Evolutionary conservation across 2,113 vertebrate species (phyloP).

Genomic region (Blennius ocellaris): DNA sequence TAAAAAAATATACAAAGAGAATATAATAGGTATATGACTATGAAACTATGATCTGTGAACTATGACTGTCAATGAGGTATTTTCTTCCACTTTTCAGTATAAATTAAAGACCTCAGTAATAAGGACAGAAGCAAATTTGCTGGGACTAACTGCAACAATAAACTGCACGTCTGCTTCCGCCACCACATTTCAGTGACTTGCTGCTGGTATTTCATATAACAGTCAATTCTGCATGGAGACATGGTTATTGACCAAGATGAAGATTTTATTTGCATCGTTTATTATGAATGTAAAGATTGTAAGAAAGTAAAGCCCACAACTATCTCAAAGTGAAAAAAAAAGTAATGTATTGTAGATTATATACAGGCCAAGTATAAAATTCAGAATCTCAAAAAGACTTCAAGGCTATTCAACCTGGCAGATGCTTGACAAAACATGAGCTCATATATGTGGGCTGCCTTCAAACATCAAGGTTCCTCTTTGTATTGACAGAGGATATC

Average conservation of each 20-base stretch:
- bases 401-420: not conserved
- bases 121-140: too few relatives aligned
- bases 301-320: not conserved
- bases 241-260: conserved; percentile 3
- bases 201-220: not conserved
- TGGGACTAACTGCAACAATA: too few relatives aligned
- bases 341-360: not conserved
- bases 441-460: not conserved
- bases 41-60: too few relatives aligned
- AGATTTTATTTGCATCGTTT: not conserved
- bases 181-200: not conserved
- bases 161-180: conserved; percentile 20
- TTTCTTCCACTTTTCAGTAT: not conserved
- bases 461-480: not conserved
- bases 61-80: too few relatives aligned
- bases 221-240: not conserved
- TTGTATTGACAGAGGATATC: not conserved
- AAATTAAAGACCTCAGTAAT: not conserved
- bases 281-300: conserved; percentile 1
- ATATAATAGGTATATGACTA: too few relatives aligned
- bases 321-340: not conserved
- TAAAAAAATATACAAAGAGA: too few relatives aligned
- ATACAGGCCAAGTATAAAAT: not conserved
- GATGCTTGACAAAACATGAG: not conserved
- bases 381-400: not conserved